Base-by-base conservation (phyloP, 2,888 invertebrate genomes). In the Gymnoscelis rufifasciata region DNA sequence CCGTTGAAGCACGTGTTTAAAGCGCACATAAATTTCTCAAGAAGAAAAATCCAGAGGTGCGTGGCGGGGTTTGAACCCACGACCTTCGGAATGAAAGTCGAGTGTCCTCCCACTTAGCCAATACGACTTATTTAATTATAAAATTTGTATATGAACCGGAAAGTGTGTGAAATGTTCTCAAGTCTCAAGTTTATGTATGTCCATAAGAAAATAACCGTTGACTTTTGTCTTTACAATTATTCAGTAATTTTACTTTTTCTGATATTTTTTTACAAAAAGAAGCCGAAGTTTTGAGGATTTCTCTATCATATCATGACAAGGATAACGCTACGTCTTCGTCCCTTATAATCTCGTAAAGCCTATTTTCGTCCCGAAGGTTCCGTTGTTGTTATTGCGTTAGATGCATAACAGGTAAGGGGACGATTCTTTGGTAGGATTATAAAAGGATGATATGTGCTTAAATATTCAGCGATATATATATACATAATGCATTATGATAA, bases 341-440 rank as follows among this genome's bases (percentile, higher is more conserved):
- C 64, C 67, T 43, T 61, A 53, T 77, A 77, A 78, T 72, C 77
- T 71, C 61, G 64, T 71, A 66, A 74, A 71, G 74, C 75, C 72
- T 73, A 74, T 68, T 69, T 67, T 58, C 62, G 57, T 61, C 64
- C 61, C 62, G 47, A 13, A 45, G 14, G 62, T 66, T 62, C 61
- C 56, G 56, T 47, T 47, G 52, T 56, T 57, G 59, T 63, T 59
- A 59, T 64, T 65, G 60, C 57, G 54, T 64, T 60, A 58, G 58
- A 43, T 63, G 66, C 64, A 66, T 58, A 56, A 59, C 40, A 45
- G 43, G 45, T 36, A 54, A 43, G 19, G 15, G 35, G 35, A 35
- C 45, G 29, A 45, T 48, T 36, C 19, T 33, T 40, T 51, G 19
- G 38, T 24, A 41, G 31, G 28, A 45, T 36, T 40, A 28, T 15